Evolutionary conservation across 2,888 invertebrate genomes (phyloP).

Genomic region (Eupithecia vulgata): DNA sequence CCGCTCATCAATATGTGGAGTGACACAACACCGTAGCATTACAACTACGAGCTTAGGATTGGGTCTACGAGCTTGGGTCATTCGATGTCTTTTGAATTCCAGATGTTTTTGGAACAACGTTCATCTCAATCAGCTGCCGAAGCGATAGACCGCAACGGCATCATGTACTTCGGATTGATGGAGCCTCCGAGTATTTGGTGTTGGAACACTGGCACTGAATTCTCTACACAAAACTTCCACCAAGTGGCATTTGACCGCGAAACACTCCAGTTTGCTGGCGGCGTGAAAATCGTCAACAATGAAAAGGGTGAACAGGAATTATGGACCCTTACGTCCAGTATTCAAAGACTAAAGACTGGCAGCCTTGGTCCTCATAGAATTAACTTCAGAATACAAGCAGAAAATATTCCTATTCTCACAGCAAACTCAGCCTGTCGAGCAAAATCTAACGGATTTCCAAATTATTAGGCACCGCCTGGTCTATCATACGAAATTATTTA

Average conservation of each 20-base stretch:
- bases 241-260: slow-evolving; percentile 82
- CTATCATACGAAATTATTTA: slow-evolving; percentile 69
- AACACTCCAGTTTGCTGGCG: slow-evolving; percentile 89
- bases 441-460: slow-evolving; percentile 53
- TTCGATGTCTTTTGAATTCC: slow-evolving; percentile 30
- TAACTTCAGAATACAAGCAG: slow-evolving; percentile 89
- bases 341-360: slow-evolving; percentile 87
- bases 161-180: slow-evolving; percentile 88
- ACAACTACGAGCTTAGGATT: no score
- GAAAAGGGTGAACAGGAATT: slow-evolving; percentile 84
- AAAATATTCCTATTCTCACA: slow-evolving; percentile 81
- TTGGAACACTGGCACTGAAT: slow-evolving; percentile 88
- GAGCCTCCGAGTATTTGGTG: slow-evolving; percentile 88
- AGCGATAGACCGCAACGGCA: slow-evolving; percentile 88
- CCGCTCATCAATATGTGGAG: no score
- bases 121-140: slow-evolving; percentile 88
- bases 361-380: slow-evolving; percentile 80
- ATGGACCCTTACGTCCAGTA: slow-evolving; percentile 87
- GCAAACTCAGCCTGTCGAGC: slow-evolving; percentile 81
- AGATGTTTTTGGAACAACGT: slow-evolving; percentile 83
- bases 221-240: slow-evolving; percentile 79
- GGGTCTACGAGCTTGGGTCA: neutral
- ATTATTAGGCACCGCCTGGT: slow-evolving; percentile 55
- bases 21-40: no score
- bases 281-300: slow-evolving; percentile 87